Evolutionary conservation across 2,797 vertebrate species (phyloP).

Genomic region (Leontopithecus rosalia): DNA sequence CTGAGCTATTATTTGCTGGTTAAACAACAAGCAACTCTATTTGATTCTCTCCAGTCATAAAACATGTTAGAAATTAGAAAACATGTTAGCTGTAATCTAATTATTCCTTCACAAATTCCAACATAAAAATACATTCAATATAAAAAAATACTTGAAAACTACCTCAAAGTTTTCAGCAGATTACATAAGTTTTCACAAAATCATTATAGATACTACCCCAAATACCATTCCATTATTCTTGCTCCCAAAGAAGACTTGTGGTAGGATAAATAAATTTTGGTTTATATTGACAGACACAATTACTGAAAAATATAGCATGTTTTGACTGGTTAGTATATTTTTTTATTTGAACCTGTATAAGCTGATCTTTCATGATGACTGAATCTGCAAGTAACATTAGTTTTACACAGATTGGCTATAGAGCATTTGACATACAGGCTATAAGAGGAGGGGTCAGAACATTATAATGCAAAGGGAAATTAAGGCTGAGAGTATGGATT

Average conservation of each 20-base stretch:
- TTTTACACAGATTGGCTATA: background rate
- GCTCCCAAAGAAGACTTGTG: background rate
- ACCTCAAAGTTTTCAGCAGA: background rate
- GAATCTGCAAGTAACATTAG: background rate
- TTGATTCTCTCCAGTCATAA: background rate
- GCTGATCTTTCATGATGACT: background rate
- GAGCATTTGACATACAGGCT: background rate
- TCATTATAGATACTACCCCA: background rate
- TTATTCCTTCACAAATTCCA: background rate
- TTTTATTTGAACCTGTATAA: background rate
- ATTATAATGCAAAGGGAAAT: background rate
- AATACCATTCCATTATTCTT: background rate
- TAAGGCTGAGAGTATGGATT: background rate
- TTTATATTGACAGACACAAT: background rate
- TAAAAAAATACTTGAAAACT: background rate
- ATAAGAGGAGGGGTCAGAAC: background rate
- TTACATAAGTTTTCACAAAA: background rate
- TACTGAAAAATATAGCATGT: background rate
- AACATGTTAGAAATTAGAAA: background rate
- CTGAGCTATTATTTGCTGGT: background rate
- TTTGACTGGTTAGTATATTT: background rate
- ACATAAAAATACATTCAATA: background rate
- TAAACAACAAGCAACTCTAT: background rate
- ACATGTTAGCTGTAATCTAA: background rate
- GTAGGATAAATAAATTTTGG: background rate